phyloP scores from a whole-genome alignment of 2,113 vertebrate species.

The Potamarius usumacintae region DNA sequence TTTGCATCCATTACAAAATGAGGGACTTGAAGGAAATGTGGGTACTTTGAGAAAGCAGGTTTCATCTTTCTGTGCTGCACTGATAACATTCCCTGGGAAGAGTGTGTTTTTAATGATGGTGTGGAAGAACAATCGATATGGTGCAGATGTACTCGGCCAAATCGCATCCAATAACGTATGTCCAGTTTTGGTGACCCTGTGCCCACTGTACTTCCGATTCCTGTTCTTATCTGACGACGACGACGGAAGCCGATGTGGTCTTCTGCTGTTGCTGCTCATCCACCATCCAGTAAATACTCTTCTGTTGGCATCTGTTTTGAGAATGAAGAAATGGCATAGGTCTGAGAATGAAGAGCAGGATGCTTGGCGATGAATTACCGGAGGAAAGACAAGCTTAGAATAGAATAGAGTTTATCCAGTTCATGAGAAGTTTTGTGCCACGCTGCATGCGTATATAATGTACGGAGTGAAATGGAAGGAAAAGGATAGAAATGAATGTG shows the following conservation, averaged over 20 bases:
- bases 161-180: not conserved
- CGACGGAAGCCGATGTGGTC: not conserved
- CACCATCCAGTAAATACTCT: not conserved
- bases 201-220: not conserved
- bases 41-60: slow-evolving; percentile 21
- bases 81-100: slow-evolving; percentile 33
- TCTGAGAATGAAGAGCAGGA: not conserved
- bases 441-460: not conserved
- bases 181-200: not conserved
- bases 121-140: slow-evolving; percentile 5
- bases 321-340: not conserved
- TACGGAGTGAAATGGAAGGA: not conserved
- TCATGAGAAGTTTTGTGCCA: not conserved
- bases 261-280: not conserved
- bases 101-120: slow-evolving; percentile 22
- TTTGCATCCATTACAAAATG: slow-evolving; percentile 19
- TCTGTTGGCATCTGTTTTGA: not conserved
- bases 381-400: not conserved
- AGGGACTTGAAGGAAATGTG: not conserved
- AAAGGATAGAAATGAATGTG: not conserved
- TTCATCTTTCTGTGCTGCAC: slow-evolving; percentile 29
- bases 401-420: not conserved
- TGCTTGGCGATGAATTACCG: not conserved
- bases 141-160: not conserved
- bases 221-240: not conserved